Evolutionary conservation across 1,140 invertebrate genomes (phyloP).

Genomic region (Anoplophora glabripennis): DNA sequence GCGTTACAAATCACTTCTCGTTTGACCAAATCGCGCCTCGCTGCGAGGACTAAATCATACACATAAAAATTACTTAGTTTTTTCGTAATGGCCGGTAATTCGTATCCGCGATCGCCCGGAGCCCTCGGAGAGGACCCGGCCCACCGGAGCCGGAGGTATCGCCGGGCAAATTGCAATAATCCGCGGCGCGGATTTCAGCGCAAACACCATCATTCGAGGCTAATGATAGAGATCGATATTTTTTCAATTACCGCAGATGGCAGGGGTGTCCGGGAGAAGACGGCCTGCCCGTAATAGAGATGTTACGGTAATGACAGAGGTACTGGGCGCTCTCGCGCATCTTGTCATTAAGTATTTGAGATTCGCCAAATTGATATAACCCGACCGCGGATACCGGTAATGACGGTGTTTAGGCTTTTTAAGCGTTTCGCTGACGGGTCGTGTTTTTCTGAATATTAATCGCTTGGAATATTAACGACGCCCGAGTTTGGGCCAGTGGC

Average conservation of each 20-base stretch:
- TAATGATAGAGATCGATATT: constrained; percentile 9
- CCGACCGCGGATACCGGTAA: not conserved
- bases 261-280: constrained; percentile 9
- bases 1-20: no score
- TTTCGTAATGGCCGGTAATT: no score
- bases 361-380: constrained; percentile 10
- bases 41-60: no score
- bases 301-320: constrained; percentile 9
- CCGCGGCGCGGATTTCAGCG: not conserved
- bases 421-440: not conserved
- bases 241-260: constrained; percentile 15
- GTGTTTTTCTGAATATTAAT: no score
- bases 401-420: constrained; percentile 4
- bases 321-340: not conserved
- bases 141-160: no score
- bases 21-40: no score
- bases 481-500: no score
- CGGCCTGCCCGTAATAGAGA: constrained; percentile 2
- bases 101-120: no score
- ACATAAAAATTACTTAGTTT: no score
- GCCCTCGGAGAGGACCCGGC: no score
- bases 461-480: no score
- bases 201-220: constrained; percentile 2
- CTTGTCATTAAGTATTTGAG: constrained; percentile 3
- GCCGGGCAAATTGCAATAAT: no score